phyloP scores from a whole-genome alignment of 2,113 vertebrate genomes.

The Parotia lawesii region DNA sequence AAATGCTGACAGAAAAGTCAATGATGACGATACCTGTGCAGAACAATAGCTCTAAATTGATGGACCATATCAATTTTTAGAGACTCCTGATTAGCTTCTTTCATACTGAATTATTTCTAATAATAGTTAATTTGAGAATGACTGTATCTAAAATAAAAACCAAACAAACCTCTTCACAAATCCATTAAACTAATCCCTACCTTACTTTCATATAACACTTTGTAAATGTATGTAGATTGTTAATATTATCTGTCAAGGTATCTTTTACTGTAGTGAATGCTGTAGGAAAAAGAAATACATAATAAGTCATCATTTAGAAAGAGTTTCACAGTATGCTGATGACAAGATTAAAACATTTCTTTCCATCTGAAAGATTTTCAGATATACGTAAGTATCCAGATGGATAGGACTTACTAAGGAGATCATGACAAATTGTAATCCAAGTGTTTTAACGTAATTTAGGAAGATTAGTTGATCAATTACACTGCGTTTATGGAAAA shows the following conservation, averaged over 20 bases:
- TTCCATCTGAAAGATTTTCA: background rate
- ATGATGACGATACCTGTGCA: background rate
- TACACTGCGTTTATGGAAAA: background rate
- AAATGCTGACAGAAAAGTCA: background rate
- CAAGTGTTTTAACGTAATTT: background rate
- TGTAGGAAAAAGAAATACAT: background rate
- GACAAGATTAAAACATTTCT: slow-evolving; percentile 16
- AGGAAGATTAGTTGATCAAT: slow-evolving; percentile 13
- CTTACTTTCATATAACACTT: background rate
- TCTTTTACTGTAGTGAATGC: background rate
- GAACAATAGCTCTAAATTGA: background rate
- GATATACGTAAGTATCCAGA: background rate
- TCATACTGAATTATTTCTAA: background rate
- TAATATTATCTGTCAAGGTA: background rate
- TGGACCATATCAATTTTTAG: background rate
- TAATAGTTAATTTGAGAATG: background rate
- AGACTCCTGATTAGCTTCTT: background rate
- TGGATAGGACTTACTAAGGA: background rate
- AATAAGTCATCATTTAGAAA: background rate
- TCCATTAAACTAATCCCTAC: background rate
- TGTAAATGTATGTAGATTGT: background rate
- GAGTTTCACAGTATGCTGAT: background rate
- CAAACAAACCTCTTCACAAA: background rate
- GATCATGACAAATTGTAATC: background rate
- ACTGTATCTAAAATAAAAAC: background rate